Conservation (phyloP, 2,888 invertebrate genomes). For the Anthrax anthrax region DNA sequence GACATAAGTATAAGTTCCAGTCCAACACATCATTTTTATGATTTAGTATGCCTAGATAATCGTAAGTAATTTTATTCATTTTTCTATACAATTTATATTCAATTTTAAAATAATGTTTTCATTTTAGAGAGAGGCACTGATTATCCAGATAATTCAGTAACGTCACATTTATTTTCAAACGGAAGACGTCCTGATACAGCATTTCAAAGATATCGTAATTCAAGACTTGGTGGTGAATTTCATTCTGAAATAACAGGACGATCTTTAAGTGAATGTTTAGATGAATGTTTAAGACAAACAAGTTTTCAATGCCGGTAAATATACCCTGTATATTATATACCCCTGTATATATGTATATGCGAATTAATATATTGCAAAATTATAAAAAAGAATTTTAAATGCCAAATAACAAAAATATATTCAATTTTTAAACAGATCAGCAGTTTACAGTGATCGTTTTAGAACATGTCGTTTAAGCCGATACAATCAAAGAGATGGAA, state of each 20-base stretch:
- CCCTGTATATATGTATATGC: neutral
- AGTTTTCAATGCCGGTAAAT: conserved; percentile 66
- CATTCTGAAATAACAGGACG: conserved; percentile 81
- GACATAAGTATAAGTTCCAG: conserved; percentile 74
- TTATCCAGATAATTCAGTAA: conserved; percentile 75
- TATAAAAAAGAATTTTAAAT: neutral
- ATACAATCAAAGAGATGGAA: conserved; percentile 75
- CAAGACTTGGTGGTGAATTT: conserved; percentile 72
- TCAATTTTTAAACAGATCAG: conserved; percentile 42
- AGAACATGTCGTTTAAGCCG: conserved; percentile 71
- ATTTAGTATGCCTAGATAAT: conserved; percentile 77
- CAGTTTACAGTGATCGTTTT: conserved; percentile 75
- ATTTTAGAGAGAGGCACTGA: conserved; percentile 72
- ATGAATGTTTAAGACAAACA: conserved; percentile 77
- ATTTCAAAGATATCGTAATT: conserved; percentile 68
- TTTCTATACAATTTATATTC: conserved; percentile 13
- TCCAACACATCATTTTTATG: conserved; percentile 75
- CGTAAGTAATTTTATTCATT: conserved; percentile 47
- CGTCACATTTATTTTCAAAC: conserved; percentile 69
- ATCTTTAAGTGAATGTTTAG: conserved; percentile 77
- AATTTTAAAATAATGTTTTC: conserved; percentile 12
- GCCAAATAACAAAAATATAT: neutral
- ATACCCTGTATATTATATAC: conserved; percentile 5
- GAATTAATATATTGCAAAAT: neutral
- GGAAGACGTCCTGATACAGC: conserved; percentile 76